These are phyloP conservation scores for Paramormyrops hopkinsi DNA, from an alignment of 2,797 vertebrate genomes.

Conservation along the genomic window DNA sequence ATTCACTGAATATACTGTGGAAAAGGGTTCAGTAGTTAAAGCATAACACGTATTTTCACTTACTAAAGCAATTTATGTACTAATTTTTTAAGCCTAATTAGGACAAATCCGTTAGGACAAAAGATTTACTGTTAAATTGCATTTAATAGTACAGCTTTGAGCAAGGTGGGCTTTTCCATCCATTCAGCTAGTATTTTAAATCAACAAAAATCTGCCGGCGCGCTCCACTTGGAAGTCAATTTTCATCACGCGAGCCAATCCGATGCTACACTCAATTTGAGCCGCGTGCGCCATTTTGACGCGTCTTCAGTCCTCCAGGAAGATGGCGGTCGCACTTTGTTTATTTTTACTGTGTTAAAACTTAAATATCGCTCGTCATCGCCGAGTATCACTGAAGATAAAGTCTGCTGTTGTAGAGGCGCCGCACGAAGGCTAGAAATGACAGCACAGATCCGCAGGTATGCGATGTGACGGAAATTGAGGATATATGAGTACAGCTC, in stretches of 20 bases:
- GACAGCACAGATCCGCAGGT: constrained; percentile 42
- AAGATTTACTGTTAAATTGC: neutral
- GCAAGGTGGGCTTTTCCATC: neutral
- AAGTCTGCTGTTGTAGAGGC: neutral
- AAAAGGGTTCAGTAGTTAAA: too few relatives aligned
- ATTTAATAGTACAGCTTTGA: neutral
- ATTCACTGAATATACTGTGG: too few relatives aligned
- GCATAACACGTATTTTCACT: neutral
- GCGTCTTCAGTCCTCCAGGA: constrained; percentile 31
- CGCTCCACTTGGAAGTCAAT: neutral
- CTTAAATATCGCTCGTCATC: neutral
- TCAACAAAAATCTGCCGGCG: neutral
- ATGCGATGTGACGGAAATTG: constrained; percentile 1
- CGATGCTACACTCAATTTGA: neutral
- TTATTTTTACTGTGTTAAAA: neutral
- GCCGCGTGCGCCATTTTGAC: constrained; percentile 38
- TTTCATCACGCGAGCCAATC: neutral
- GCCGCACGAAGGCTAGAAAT: constrained; percentile 17
- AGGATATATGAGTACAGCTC: neutral
- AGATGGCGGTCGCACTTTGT: constrained; percentile 34
- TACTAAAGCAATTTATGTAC: neutral
- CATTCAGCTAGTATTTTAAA: neutral
- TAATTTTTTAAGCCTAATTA: too few relatives aligned
- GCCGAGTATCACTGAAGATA: neutral
- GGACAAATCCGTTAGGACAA: too few relatives aligned